Evolutionary conservation across 1,140 invertebrate genomes (phyloP), one percentile per base, ranked within the genome.

Genomic region (Eumaeus atala): DNA sequence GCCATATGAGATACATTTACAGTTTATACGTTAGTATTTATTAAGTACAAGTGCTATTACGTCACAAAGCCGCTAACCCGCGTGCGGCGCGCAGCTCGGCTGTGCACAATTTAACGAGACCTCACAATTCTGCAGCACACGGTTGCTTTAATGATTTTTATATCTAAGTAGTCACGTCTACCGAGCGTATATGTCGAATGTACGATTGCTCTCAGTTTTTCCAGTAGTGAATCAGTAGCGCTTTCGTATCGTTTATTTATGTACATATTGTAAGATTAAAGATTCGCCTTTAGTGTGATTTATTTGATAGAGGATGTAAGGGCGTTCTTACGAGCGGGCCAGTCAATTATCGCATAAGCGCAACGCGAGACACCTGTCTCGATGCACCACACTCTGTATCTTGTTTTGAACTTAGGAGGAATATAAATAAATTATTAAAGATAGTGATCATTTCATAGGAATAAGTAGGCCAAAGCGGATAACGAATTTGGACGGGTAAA

Each of bases 391-490:
- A 83, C 71, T 84, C 81, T 71, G 79, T 80, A 85, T 73, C 71
- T 84, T 82, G 72, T 84, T 83, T 86, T 84, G 76, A 84, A 77
- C 80, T 74, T 87, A 87, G 83, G 77, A 67, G 67, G 77, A 40
- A 3, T 40, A 40, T 14, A 81, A 80, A 80, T 86, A 86, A 86
- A 84, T 86, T 84, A 86, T 84, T 86, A 67, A 77, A 77, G 71
- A 83, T 86, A 86, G 81, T 73, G 71, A 84, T 84, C 83, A 84
- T 87, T 87, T 84, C 61, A 79, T 87, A 87, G 80, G 64, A 76
- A 60, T 87, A 84, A 87, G 84, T 87, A 87, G 81, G 73, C 78
- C 74, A 72, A 73, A 80, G 68, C 70, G 78, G 70, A 16, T 81
- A 83, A 82, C 71, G 72, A 84, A 82, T 84, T 84, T 74, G 72